Evolutionary conservation across 2,797 vertebrate species (phyloP).

Genomic region (Ceyx erithaca): DNA sequence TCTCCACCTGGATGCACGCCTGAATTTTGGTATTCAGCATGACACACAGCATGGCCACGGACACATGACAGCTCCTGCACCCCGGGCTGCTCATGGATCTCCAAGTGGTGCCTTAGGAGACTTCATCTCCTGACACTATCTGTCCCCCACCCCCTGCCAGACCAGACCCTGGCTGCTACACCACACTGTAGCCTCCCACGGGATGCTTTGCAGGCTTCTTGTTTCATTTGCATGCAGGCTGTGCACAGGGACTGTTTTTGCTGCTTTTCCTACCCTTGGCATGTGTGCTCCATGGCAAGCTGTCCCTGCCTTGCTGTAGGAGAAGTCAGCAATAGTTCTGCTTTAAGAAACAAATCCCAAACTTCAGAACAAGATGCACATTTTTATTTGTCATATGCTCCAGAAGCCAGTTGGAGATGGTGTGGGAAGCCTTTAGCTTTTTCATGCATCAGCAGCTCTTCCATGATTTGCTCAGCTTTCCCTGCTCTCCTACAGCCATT

Average conservation of each 20-base stretch:
- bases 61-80: background rate
- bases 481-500: background rate
- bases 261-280: background rate
- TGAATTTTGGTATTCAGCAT: background rate
- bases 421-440: background rate
- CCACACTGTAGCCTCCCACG: background rate
- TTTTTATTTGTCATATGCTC: fast-evolving
- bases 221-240: background rate
- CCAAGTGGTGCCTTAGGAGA: background rate
- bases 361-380: background rate
- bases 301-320: background rate
- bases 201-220: background rate
- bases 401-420: background rate
- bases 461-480: conserved; percentile 25
- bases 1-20: background rate
- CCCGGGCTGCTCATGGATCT: background rate
- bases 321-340: background rate
- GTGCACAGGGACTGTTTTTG: background rate
- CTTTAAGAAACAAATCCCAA: background rate
- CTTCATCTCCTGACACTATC: background rate
- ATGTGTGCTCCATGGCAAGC: fast-evolving
- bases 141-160: background rate
- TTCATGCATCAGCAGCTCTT: background rate
- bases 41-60: background rate
- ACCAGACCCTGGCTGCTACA: background rate